These are phyloP conservation scores for Phytoseiulus persimilis DNA, from an alignment of 2,888 invertebrate genomes.

Conservation along the genomic window DNA sequence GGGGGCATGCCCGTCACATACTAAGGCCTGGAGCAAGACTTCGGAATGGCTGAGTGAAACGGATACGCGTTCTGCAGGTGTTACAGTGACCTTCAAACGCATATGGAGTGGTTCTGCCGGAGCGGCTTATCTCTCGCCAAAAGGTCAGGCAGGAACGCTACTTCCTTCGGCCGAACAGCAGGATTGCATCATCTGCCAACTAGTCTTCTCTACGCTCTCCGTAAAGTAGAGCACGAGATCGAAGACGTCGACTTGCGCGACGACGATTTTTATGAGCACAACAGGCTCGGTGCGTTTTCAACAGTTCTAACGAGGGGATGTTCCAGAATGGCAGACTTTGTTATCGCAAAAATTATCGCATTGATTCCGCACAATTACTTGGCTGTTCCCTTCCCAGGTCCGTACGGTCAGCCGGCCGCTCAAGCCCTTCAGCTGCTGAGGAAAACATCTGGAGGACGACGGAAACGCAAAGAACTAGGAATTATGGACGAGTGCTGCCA, in stretches of 20 bases:
- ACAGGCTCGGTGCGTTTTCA: neutral
- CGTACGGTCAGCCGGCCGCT: slow-evolving; percentile 18
- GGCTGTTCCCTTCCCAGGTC: neutral
- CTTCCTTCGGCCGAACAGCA: neutral
- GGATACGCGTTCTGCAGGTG: neutral
- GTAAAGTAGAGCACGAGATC: neutral
- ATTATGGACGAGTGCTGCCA: no score
- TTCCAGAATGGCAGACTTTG: no score
- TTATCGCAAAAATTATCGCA: no score
- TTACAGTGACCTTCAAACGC: slow-evolving; percentile 9
- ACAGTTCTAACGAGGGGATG: no score
- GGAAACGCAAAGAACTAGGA: no score
- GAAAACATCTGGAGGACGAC: no score
- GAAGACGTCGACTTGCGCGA: neutral
- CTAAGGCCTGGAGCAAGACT: no score
- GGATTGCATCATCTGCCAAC: neutral
- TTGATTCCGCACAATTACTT: neutral
- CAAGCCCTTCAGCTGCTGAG: no score
- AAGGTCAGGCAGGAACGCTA: neutral
- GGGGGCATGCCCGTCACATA: no score
- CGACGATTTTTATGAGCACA: neutral
- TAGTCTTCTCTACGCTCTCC: neutral
- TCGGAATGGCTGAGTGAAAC: no score
- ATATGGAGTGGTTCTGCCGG: slow-evolving; percentile 9
- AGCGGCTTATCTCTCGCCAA: slow-evolving; percentile 15